Conservation (phyloP, 2,797 vertebrate genomes). For the Sandelia bainsii region DNA sequence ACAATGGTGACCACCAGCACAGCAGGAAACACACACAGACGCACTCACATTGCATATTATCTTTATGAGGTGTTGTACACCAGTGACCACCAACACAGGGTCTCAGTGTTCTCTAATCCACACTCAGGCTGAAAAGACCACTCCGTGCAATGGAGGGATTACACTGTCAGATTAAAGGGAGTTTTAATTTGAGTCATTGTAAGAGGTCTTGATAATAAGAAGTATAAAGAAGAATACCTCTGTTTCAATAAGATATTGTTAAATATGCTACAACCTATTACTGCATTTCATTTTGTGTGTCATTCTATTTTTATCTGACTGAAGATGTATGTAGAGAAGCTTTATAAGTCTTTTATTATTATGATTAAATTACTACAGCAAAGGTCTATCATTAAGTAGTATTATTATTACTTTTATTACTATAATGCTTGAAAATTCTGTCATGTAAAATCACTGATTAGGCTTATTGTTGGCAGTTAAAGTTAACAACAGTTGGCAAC, state of each 20-base stretch:
- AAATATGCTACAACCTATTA: conserved; percentile 43
- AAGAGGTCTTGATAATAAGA: conserved; percentile 62
- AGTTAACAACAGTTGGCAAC: no score
- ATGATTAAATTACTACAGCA: no score
- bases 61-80: conserved; percentile 81
- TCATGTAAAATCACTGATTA: no score
- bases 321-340: no score
- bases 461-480: no score
- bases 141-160: conserved; percentile 76
- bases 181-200: conserved; percentile 82
- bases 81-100: conserved; percentile 82
- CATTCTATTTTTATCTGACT: no score
- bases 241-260: conserved; percentile 46
- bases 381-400: no score
- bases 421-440: no score
- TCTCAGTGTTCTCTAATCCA: conserved; percentile 82
- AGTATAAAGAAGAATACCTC: conserved; percentile 56
- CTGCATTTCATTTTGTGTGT: conserved; percentile 8
- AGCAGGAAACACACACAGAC: conserved; percentile 58
- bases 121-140: conserved; percentile 70
- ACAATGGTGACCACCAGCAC: conserved; percentile 75
- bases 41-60: conserved; percentile 68
- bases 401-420: no score
- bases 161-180: conserved; percentile 80
- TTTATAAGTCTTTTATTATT: no score